phyloP scores from a whole-genome alignment of 2,888 invertebrate species.

The Pollenia griseotomentosa region DNA sequence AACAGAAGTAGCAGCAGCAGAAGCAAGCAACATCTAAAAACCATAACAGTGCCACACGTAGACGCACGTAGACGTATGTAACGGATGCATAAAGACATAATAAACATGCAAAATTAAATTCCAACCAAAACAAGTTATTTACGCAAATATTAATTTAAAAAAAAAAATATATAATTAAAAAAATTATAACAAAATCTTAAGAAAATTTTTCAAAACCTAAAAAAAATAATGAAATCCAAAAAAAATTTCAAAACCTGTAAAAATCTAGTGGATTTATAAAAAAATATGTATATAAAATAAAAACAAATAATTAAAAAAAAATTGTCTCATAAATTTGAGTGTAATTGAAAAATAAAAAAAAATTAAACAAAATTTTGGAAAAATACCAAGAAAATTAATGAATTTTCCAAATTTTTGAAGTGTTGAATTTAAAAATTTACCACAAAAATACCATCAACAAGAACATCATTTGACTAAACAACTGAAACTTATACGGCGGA shows the following conservation, averaged over 20 bases:
- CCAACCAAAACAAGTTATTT: slow-evolving; percentile 51
- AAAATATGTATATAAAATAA: neutral
- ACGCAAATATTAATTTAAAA: slow-evolving; percentile 44
- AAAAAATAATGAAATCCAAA: neutral
- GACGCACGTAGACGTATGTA: slow-evolving; percentile 83
- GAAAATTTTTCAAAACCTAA: neutral
- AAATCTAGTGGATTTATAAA: slow-evolving; percentile 37
- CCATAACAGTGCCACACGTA: slow-evolving; percentile 84
- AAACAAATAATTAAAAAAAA: slow-evolving; percentile 4
- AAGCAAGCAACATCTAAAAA: slow-evolving; percentile 76
- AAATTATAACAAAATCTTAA: slow-evolving; percentile 18
- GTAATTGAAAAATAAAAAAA: neutral
- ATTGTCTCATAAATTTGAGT: slow-evolving; percentile 1
- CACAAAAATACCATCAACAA: neutral
- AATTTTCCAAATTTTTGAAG: too few relatives aligned
- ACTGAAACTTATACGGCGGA: too few relatives aligned
- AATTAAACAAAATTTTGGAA: neutral
- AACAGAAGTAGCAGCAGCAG: slow-evolving; percentile 53
- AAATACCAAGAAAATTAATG: too few relatives aligned
- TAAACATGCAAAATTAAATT: slow-evolving; percentile 49
- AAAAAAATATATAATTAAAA: slow-evolving; percentile 42
- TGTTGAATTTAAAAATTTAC: neutral
- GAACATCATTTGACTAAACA: too few relatives aligned
- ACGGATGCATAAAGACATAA: slow-evolving; percentile 63
- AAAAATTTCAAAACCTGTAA: neutral